These are phyloP conservation scores for Falco peregrinus DNA, from an alignment of 2,797 vertebrate genomes.

Conservation along the genomic window DNA sequence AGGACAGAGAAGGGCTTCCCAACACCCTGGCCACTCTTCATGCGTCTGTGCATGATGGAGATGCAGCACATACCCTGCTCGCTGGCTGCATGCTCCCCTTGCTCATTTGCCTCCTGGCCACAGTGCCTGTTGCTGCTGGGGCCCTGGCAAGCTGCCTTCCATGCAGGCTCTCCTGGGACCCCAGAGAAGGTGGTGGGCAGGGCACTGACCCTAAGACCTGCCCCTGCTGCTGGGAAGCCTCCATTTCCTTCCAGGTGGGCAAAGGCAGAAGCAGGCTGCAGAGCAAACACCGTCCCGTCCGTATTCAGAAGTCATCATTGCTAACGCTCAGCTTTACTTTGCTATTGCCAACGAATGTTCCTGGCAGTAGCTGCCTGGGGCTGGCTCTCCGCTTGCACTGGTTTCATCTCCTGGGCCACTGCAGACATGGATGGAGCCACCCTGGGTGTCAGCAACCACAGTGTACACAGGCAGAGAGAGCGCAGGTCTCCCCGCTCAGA, in stretches of 20 bases:
- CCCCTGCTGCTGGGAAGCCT: background rate
- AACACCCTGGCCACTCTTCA: background rate
- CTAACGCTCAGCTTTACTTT: background rate
- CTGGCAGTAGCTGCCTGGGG: background rate
- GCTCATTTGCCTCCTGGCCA: background rate
- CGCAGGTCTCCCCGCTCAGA: background rate
- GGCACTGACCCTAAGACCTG: background rate
- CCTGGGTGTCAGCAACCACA: background rate
- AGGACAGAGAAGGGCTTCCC: background rate
- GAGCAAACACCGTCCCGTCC: background rate
- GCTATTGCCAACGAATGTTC: background rate
- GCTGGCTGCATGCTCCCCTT: background rate
- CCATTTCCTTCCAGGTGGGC: background rate
- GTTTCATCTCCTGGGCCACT: background rate
- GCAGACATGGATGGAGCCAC: fast-evolving
- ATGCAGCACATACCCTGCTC: background rate
- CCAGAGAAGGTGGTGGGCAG: background rate
- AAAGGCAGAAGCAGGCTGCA: background rate
- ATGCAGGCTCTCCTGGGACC: background rate
- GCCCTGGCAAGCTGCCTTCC: background rate
- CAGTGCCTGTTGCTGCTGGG: fast-evolving
- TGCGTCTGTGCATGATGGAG: background rate
- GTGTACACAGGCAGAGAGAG: background rate
- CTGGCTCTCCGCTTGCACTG: fast-evolving
- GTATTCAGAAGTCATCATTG: background rate